Percentiles rank a stretch among this genome's conserved stretches.
These are phyloP conservation scores for Nephila pilipes DNA, from an alignment of 1,140 invertebrate genomes.

Conservation along the genomic window DNA sequence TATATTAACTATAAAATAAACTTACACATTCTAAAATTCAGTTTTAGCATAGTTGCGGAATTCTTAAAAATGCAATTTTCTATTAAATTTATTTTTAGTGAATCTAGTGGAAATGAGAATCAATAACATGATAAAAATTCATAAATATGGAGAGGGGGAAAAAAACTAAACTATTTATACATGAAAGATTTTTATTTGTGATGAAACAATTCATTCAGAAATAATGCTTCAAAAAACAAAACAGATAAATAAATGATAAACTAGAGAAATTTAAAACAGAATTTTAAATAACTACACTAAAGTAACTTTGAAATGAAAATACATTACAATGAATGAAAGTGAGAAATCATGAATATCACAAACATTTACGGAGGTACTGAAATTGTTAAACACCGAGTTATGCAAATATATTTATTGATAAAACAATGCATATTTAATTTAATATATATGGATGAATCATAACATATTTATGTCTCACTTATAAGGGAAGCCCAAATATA, in stretches of 20 bases:
- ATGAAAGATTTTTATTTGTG: conserved; percentile 17
- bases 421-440: neutral
- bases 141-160: neutral
- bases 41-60: too few relatives aligned
- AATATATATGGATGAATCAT: neutral
- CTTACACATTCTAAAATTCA: too few relatives aligned
- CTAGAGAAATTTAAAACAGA: neutral
- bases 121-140: too few relatives aligned
- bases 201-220: neutral
- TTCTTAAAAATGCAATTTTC: too few relatives aligned
- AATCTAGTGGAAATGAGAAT: too few relatives aligned
- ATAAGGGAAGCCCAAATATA: too few relatives aligned
- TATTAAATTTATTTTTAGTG: too few relatives aligned
- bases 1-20: too few relatives aligned
- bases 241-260: conserved; percentile 16
- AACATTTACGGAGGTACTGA: neutral
- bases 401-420: neutral
- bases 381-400: neutral
- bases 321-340: neutral
- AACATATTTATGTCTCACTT: neutral
- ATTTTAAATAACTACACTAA: conserved; percentile 7
- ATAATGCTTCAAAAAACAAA: conserved; percentile 21
- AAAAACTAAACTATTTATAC: neutral
- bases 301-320: neutral
- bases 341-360: conserved; percentile 29